A percentile compares a stretch with the other conserved stretches of the same genome.
Conservation (phyloP, 2,888 invertebrate genomes). For the Pyrochroa serraticornis region DNA sequence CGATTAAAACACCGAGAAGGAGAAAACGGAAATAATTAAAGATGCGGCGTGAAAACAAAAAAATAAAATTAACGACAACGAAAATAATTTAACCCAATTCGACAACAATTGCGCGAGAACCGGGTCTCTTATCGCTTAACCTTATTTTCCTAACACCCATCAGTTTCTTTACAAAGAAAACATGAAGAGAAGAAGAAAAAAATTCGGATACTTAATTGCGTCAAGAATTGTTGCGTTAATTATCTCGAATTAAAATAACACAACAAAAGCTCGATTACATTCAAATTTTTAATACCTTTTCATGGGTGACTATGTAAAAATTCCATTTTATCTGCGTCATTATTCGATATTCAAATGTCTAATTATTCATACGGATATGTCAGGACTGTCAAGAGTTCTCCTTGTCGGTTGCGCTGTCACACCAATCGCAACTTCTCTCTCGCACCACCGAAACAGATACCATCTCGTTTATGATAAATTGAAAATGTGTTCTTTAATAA, state of each 20-base stretch:
- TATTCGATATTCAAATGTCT: constrained; percentile 49
- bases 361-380: constrained; percentile 49
- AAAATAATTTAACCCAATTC: too few relatives aligned
- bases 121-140: neutral
- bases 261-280: constrained; percentile 7
- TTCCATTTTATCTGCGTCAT: constrained; percentile 45
- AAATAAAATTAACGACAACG: too few relatives aligned
- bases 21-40: too few relatives aligned
- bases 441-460: constrained; percentile 38
- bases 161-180: neutral
- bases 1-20: too few relatives aligned
- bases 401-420: constrained; percentile 18
- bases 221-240: neutral
- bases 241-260: neutral
- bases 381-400: constrained; percentile 33
- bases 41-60: too few relatives aligned
- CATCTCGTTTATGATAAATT: constrained; percentile 51
- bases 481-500: constrained; percentile 50
- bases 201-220: neutral
- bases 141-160: neutral
- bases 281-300: constrained; percentile 13
- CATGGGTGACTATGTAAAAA: constrained; percentile 35
- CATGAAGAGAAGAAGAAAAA: neutral
- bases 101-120: too few relatives aligned
- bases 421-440: constrained; percentile 22